Evolutionary conservation across 2,113 vertebrate genomes (phyloP), one percentile per base, ranked within the genome.

Genomic region (Oncorhynchus gorbuscha): DNA sequence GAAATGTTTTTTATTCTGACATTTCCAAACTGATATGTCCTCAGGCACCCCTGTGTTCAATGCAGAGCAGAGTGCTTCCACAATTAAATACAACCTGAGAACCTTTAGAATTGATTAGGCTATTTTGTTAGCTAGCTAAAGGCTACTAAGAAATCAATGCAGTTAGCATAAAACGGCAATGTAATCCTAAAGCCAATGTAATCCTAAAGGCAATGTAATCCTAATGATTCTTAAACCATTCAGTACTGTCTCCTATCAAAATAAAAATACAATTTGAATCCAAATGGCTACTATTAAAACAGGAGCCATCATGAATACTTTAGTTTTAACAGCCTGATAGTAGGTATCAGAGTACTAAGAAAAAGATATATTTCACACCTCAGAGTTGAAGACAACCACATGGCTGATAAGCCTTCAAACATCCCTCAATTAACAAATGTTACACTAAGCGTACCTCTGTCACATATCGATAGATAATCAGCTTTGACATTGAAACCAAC

Each of bases 81-180:
- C 89, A 82, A 92, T 87, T 88, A 88, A 89, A 92, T 93, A 55
- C 89, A 92, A 93, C 93, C 89, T 90, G 91, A 85, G 90, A 92
- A 89, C 92, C 9, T 45, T 45, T 3, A 89, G 91, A 95, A 94
- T 92, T 80, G 91, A 94, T 45, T 45, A 45, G 9, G 39, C 39
- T 45, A 45, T 45, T 45, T 45, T 45, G 39, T 45, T 91, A 90
- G 94, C 96, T 96, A 93, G 88, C 93, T 93, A 93, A 92, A 93
- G 83, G 84, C 86, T 93, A 94, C 93, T 81, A 92, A 90, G 78
- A 94, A 94, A 95, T 97, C 95, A 94, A 96, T 95, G 95, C 13
- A 55, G 16, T 55, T 55, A 1, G 51, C 39, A 45, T 45, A 45
- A 45, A 9, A 39, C 8, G 39, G 39, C 39, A 39, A 39, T 39